Base-by-base conservation (phyloP, 2,113 vertebrate species). In the Semnornis frantzii region DNA sequence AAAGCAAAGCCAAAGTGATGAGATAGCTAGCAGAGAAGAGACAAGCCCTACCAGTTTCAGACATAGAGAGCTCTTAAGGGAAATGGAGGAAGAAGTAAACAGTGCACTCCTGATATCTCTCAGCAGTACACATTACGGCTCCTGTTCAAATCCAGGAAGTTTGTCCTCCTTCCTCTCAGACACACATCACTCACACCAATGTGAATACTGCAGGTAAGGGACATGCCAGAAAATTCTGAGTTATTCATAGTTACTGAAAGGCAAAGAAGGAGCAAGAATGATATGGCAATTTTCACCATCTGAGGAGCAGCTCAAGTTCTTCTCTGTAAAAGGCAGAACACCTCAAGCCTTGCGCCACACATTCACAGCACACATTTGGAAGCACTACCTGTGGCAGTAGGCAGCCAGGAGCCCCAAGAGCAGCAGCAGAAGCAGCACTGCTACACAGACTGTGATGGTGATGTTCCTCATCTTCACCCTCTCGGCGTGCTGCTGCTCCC, bases 381-480 rank as follows among this genome's bases (percentile, higher is more conserved):
- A 80, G 39, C 62, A 52, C 97, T 96, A 99, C 99, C 99, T 98
- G 96, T 95, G 98, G 95, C 96, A 98, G 96, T 96, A 98, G 77
- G 96, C 93, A 25, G 97, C 92, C 73, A 97, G 98, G 71, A 96
- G 92, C 1, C 93, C 97, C 76, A 98, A 82, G 42, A 99, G 97
- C 31, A 99, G 95, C 80, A 99, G 96, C n/a, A 97, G 91, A 10
- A 98, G 70, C 7, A 98, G 89, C 27, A 88, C 72, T 25, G 96
- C 78, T 20, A 98, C 68, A 33, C 97, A 97, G 2, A 96, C 94
- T 0, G 95, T 93, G 8, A 98, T 98, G 18, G 97, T 94, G 72
- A 98, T 31, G 24, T 96, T 98, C 64, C 93, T 95, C 65, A 93
- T 98, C 97, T 98, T 98, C 62, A 98, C 95, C 8, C 94, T 87